Evolutionary conservation across 37 sponge, comb jelly and placozoan species (phyloP), one percentile per base, ranked within the genome.

Genomic region (Ephydatia muelleri): DNA sequence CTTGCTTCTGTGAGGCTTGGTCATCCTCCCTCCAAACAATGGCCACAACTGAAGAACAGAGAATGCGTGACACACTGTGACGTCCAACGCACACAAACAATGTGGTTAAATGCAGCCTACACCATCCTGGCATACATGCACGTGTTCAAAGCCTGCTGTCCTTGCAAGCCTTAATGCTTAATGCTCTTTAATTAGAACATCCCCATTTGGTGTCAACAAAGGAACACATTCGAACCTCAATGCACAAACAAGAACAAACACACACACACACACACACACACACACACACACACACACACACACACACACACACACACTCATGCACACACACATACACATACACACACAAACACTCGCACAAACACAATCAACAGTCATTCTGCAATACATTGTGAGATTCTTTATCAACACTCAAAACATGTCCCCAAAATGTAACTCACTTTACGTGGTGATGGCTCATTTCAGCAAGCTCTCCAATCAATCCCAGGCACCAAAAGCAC

Each of bases 171-270:
- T 97, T 95, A 90, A 97, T 94, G 75, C 75, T 84, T 49, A 97
- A n/a, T n/a, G 86, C 22, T 87, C 87, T 57, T 49, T 83, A 13
- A 97, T 85, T 3, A 97, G 85, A 13, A 94, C 90, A 80, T 97
- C 97, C 25, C 95, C 97, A 85, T 97, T 97, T 0, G 97, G 97
- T 8, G 97, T 97, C 25, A 97, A 95, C 68, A 97, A 82, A 5
- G 97, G 97, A 35, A 97, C 97, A 13, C 82, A 82, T 31, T 97
- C 97, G 87, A 97, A 97, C 67, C 97, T 91, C n/a, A n/a, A n/a
- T n/a, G n/a, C n/a, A n/a, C n/a, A n/a, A n/a, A n/a, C n/a, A n/a
- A n/a, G n/a, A n/a, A n/a, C n/a, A 49, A 22, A 9, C 32, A 43
- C 6, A 76, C 36, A 76, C 9, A 76, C 57, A 57, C 12, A 21